Percentiles rank a stretch among this genome's conserved stretches.
Conservation (phyloP, 2,113 vertebrate genomes). For the Epinephelus fuscoguttatus region DNA sequence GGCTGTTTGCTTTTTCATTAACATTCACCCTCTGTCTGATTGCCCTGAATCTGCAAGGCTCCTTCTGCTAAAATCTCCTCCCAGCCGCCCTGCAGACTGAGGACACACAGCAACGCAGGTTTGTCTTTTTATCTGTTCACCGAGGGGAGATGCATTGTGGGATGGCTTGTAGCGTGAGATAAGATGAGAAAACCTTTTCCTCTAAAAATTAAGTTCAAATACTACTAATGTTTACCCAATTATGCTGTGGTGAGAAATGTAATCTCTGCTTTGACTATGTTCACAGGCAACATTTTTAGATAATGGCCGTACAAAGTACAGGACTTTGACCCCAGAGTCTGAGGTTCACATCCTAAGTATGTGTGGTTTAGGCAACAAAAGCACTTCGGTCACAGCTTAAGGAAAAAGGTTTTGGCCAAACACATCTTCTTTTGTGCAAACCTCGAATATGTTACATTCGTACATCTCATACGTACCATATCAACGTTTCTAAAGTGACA, state of each 20-base stretch:
- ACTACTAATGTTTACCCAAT: not conserved
- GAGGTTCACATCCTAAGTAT: not conserved
- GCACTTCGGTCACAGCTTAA: not conserved
- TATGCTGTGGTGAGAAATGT: not conserved
- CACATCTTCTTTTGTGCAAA: not conserved
- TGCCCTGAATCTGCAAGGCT: constrained; percentile 52
- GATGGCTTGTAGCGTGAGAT: not conserved
- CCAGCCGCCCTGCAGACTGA: constrained; percentile 30
- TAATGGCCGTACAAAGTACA: not conserved
- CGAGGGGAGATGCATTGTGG: constrained; percentile 30
- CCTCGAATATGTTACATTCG: no score
- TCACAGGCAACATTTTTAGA: not conserved
- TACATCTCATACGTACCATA: no score
- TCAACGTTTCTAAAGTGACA: no score
- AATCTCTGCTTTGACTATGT: not conserved
- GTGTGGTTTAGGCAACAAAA: not conserved
- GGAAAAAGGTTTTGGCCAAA: not conserved
- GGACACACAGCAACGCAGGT: constrained; percentile 23
- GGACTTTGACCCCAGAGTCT: not conserved
- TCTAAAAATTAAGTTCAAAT: not conserved
- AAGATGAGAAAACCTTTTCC: not conserved
- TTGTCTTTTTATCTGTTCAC: constrained; percentile 50
- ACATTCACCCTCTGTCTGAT: constrained; percentile 67
- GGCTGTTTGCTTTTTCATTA: constrained; percentile 78
- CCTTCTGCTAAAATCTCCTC: constrained; percentile 48